Evolutionary conservation across 2,113 vertebrate species (phyloP).

Genomic region (Zosterops borbonicus): DNA sequence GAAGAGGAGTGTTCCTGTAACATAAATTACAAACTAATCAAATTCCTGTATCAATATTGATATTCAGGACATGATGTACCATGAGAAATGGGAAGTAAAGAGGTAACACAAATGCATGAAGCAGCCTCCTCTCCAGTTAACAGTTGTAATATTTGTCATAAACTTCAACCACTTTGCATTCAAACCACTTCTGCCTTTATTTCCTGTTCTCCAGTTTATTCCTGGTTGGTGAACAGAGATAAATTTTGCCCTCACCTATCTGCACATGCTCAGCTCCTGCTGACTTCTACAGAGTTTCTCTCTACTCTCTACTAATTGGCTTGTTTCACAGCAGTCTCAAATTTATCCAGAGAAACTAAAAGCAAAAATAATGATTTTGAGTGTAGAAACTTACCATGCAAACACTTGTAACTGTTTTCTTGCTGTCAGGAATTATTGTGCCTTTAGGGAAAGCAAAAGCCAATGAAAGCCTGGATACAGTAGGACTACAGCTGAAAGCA

Average conservation of each 20-base stretch:
- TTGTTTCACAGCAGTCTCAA: background rate
- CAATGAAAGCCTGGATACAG: background rate
- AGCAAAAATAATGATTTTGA: background rate
- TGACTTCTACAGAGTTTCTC: background rate
- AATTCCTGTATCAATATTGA: background rate
- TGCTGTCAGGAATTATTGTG: background rate
- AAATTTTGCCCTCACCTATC: background rate
- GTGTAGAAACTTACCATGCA: background rate
- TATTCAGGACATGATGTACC: background rate
- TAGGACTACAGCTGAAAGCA: conserved; percentile 6
- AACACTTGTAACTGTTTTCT: background rate
- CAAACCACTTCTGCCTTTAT: background rate
- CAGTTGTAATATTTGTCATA: background rate
- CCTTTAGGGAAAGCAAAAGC: conserved; percentile 11
- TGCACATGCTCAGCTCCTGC: background rate
- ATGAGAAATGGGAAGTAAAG: background rate
- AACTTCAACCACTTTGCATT: background rate
- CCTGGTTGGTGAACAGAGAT: background rate
- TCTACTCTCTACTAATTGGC: background rate
- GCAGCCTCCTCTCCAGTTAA: background rate
- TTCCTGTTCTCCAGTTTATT: background rate
- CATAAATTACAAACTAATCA: background rate
- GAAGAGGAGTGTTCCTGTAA: background rate
- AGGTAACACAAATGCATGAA: background rate
- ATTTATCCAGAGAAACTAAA: background rate